Evolutionary conservation across 1,140 invertebrate genomes (phyloP), one percentile per base, ranked within the genome.

Genomic region (Lycorma delicatula): DNA sequence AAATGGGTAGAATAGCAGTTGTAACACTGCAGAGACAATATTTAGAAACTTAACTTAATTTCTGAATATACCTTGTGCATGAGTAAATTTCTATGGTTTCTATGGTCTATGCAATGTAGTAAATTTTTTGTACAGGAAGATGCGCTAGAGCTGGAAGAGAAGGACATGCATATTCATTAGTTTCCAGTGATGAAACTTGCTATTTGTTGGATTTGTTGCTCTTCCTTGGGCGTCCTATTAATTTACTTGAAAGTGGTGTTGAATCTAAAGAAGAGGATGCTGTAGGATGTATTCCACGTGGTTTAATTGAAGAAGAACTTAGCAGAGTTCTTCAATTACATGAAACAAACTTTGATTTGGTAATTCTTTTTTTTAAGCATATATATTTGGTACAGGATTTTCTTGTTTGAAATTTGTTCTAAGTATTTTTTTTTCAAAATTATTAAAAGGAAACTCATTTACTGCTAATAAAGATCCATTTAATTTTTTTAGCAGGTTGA

Each of bases 91-190:
- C 9, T 9, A 47, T 16, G 44, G 16, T 47, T 47, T 47, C 9
- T 22, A 20, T 22, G 13, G 2, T 26, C 36, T 3, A 38, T n/a
- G 36, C 2, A n/a, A 13, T 38, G 7, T n/a, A 3, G 2, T 2
- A 38, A 50, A 36, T 64, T 59, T 49, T 62, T 51, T 63, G 63
- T 67, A 29, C 59, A 87, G 92, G 96, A 65, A 83, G 97, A 64
- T 98, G 97, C 76, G 97, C 97, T 7, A 78, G 97, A 65, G 97
- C 96, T 54, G 96, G 96, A 6, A 79, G 93, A 28, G 81, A 79
- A 51, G 97, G 97, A 25, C 86, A 81, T 6, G 92, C 96, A 0
- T 94, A 87, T 68, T 97, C 91, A 7, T 79, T 99, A 41, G 76
- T 99, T 23, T 75, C 85, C 0, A 81, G 84, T 0, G 96, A 98